These are phyloP conservation scores for Umimayanthus kanabou DNA, from an alignment of 92 coral and sea anemone genomes.

Conservation along the genomic window DNA sequence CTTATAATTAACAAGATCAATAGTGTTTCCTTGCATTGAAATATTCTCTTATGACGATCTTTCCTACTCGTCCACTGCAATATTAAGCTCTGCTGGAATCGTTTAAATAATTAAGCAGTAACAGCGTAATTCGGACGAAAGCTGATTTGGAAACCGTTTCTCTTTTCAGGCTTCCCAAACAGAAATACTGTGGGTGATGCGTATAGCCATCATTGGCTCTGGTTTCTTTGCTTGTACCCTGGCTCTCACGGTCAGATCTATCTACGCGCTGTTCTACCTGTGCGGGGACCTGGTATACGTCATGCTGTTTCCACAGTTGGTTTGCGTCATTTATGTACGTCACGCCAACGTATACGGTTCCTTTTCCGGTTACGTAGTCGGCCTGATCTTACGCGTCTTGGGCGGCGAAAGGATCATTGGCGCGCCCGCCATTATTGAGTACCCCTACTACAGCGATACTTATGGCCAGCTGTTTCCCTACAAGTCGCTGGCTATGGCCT, in stretches of 20 bases:
- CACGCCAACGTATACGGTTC: slow-evolving; percentile 81
- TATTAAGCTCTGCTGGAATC: too few relatives aligned
- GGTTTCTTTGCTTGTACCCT: slow-evolving; percentile 81
- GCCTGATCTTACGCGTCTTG: slow-evolving; percentile 71
- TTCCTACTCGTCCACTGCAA: too few relatives aligned
- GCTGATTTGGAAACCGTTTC: too few relatives aligned
- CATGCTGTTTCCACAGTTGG: slow-evolving; percentile 88
- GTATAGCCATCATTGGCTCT: slow-evolving; percentile 72
- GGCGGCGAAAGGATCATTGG: slow-evolving; percentile 86
- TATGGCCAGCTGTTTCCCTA: slow-evolving; percentile 55
- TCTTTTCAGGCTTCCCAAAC: slow-evolving; percentile 70
- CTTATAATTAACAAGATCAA: too few relatives aligned
- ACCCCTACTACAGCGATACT: slow-evolving; percentile 66
- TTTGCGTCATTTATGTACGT: slow-evolving; percentile 82
- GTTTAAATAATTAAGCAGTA: too few relatives aligned
- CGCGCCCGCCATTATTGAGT: slow-evolving; percentile 69
- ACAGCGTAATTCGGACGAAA: too few relatives aligned
- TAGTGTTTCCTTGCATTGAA: too few relatives aligned
- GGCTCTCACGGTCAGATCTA: slow-evolving; percentile 78
- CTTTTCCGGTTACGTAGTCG: slow-evolving; percentile 70
- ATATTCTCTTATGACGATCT: too few relatives aligned
- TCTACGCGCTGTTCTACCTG: slow-evolving; percentile 79
- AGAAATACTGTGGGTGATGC: slow-evolving; percentile 89
- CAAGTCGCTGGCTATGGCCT: slow-evolving; percentile 46
- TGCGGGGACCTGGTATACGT: slow-evolving; percentile 90